phyloP scores from a whole-genome alignment of 2,797 vertebrate genomes.

The Valencia hispanica region DNA sequence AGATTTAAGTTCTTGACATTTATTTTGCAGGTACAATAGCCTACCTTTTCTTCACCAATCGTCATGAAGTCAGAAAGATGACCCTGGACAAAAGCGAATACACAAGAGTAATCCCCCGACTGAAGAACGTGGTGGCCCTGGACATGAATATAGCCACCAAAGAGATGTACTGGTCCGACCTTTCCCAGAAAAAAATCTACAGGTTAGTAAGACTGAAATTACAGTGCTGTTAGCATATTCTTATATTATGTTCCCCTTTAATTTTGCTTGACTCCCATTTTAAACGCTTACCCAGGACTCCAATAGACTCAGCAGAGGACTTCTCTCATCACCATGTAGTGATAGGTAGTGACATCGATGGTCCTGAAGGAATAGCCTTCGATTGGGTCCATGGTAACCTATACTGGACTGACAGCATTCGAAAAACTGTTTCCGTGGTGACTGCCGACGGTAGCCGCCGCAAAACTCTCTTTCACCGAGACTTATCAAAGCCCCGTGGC shows the following conservation, averaged over 20 bases:
- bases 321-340: conserved; percentile 75
- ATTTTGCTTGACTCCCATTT: conserved; percentile 10
- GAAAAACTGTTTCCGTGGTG: conserved; percentile 84
- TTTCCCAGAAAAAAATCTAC: conserved; percentile 89
- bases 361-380: conserved; percentile 88
- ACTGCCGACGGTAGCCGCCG: conserved; percentile 81
- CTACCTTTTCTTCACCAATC: conserved; percentile 91
- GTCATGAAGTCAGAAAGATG: conserved; percentile 90
- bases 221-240: accelerated
- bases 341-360: conserved; percentile 74
- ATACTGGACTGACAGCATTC: conserved; percentile 92
- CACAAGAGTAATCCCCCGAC: conserved; percentile 82
- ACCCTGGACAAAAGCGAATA: conserved; percentile 89
- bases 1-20: background rate
- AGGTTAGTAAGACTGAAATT: conserved; percentile 74
- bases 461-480: conserved; percentile 82
- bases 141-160: conserved; percentile 86
- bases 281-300: conserved; percentile 72
- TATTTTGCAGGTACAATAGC: conserved; percentile 81
- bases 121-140: conserved; percentile 88
- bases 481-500: conserved; percentile 83
- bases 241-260: background rate
- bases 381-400: conserved; percentile 92
- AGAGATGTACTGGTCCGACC: conserved; percentile 91
- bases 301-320: conserved; percentile 77